phyloP scores from a whole-genome alignment of 2,113 vertebrate genomes.

The Platichthys stellatus region DNA sequence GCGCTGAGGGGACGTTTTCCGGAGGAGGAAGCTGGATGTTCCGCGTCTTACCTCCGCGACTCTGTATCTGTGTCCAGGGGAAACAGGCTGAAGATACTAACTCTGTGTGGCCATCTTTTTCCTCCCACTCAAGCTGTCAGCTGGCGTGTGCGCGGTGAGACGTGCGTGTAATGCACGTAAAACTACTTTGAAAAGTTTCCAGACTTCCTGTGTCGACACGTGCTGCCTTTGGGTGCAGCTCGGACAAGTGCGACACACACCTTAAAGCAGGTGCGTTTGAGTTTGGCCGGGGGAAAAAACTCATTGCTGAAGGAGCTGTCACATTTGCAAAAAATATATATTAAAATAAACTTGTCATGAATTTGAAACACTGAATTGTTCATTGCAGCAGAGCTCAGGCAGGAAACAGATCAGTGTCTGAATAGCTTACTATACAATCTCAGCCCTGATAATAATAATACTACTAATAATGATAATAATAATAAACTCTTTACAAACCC shows the following conservation, averaged over 20 bases:
- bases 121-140: not conserved
- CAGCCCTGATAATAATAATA: too few relatives aligned
- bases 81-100: not conserved
- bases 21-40: constrained; percentile 6
- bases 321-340: too few relatives aligned
- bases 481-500: too few relatives aligned
- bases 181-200: constrained; percentile 71
- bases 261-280: not conserved
- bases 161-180: constrained; percentile 4
- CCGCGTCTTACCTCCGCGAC: constrained; percentile 1
- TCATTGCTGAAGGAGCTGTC: too few relatives aligned
- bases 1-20: not conserved
- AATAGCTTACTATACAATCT: too few relatives aligned
- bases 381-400: too few relatives aligned
- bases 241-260: not conserved
- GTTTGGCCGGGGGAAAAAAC: not conserved
- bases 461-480: too few relatives aligned
- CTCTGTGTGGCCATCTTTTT: constrained; percentile 41
- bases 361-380: too few relatives aligned
- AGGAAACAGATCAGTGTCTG: too few relatives aligned
- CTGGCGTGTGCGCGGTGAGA: not conserved
- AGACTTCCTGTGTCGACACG: constrained; percentile 71
- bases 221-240: constrained; percentile 58
- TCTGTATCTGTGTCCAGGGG: not conserved
- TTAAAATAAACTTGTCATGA: too few relatives aligned